Percentiles rank a stretch among this genome's conserved stretches.
Evolutionary conservation across 2,797 vertebrate genomes (phyloP).

Genomic region (Neopelma chrysocephalum): DNA sequence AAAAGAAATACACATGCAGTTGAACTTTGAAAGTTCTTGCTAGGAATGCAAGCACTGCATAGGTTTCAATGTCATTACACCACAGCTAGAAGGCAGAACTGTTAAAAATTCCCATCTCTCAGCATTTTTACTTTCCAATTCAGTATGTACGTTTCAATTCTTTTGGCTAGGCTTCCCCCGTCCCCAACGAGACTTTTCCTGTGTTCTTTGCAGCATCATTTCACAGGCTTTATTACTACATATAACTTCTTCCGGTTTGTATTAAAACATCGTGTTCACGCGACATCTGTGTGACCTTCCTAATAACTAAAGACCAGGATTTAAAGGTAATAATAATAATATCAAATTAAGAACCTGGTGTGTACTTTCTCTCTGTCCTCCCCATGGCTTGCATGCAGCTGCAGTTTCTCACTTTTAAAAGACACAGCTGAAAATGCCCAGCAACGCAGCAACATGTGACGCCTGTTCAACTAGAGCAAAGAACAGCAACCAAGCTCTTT

Average conservation of each 20-base stretch:
- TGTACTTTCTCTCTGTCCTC: neutral
- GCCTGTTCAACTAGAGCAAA: neutral
- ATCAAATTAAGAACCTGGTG: neutral
- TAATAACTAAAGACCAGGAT: neutral
- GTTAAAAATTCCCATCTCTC: neutral
- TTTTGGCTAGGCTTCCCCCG: neutral
- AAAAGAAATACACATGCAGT: neutral
- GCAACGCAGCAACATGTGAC: accelerated
- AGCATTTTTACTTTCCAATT: neutral
- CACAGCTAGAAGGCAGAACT: neutral
- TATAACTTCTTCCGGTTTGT: neutral
- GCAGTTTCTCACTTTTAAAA: neutral
- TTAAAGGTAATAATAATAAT: neutral
- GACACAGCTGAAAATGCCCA: neutral
- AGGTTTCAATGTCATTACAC: neutral
- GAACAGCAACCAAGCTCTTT: neutral
- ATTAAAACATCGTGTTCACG: neutral
- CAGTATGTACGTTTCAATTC: neutral
- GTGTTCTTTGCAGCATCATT: neutral
- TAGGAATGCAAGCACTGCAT: neutral
- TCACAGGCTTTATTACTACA: neutral
- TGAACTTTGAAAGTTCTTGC: neutral
- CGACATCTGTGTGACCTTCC: neutral
- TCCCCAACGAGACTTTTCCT: neutral
- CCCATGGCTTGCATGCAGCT: neutral